Percentiles rank a stretch among this genome's conserved stretches.
Conservation (phyloP, 2,113 vertebrate species). For the Daphoenositta chrysoptera region DNA sequence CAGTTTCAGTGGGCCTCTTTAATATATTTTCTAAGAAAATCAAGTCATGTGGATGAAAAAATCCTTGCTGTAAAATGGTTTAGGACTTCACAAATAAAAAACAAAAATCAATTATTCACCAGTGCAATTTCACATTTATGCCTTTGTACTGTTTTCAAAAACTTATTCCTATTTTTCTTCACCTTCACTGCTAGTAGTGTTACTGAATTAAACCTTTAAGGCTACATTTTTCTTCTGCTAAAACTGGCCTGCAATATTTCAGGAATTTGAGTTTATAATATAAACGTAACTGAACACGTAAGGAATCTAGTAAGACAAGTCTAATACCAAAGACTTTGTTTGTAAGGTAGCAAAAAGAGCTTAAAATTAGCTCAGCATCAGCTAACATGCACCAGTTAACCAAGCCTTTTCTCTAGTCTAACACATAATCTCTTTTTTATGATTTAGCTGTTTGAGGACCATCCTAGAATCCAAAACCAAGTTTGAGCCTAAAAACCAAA, state of each 20-base stretch:
- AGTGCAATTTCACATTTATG: neutral
- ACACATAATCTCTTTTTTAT: neutral
- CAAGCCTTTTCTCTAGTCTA: neutral
- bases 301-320: conserved; percentile 29
- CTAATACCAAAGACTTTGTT: neutral
- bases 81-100: neutral
- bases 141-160: neutral
- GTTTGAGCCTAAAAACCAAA: neutral
- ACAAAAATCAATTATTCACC: neutral
- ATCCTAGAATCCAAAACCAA: neutral
- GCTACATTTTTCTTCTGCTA: neutral
- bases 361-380: neutral
- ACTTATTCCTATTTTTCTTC: neutral
- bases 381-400: neutral
- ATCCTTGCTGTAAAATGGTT: neutral
- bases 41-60: neutral
- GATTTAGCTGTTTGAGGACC: neutral
- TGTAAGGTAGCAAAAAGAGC: neutral
- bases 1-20: neutral
- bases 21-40: neutral
- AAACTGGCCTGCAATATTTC: neutral
- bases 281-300: neutral
- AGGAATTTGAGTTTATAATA: neutral
- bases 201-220: neutral
- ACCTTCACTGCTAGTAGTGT: neutral